phyloP scores from a whole-genome alignment of 1,140 invertebrate species.

The Agrypnia vestita region DNA sequence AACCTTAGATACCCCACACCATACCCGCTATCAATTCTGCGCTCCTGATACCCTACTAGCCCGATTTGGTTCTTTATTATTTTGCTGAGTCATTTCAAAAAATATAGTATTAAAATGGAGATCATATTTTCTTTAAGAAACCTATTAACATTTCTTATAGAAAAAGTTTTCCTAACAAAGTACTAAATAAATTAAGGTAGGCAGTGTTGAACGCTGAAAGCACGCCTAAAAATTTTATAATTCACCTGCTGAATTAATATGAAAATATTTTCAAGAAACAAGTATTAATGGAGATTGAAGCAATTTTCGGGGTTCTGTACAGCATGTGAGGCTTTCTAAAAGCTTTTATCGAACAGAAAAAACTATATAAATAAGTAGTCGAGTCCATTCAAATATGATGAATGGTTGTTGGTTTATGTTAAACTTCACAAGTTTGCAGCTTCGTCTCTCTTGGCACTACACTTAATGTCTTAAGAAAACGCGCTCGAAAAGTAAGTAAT shows the following conservation, averaged over 20 bases:
- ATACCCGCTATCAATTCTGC: background rate
- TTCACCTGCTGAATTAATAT: background rate
- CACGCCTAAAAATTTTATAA: background rate
- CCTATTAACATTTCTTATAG: too few species aligned
- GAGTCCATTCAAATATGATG: conserved; percentile 1
- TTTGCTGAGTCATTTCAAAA: too few species aligned
- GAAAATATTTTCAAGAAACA: background rate
- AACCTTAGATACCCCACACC: background rate
- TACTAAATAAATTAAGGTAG: background rate
- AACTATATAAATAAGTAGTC: background rate
- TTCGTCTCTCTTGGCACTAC: background rate
- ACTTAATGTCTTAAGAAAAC: background rate
- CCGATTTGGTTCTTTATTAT: background rate
- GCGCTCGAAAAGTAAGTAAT: background rate
- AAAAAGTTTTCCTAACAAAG: too few species aligned
- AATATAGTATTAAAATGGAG: too few species aligned
- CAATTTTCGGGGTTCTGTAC: background rate
- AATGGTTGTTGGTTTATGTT: conserved; percentile 9
- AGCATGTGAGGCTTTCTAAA: conserved; percentile 16
- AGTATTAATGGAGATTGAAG: conserved; percentile 6
- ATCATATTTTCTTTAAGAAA: too few species aligned
- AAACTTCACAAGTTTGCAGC: background rate
- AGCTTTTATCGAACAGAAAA: conserved; percentile 16
- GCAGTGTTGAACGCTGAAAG: background rate
- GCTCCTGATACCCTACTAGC: background rate